phyloP scores from a whole-genome alignment of 2,113 vertebrate species.

The Taurulus bubalis region DNA sequence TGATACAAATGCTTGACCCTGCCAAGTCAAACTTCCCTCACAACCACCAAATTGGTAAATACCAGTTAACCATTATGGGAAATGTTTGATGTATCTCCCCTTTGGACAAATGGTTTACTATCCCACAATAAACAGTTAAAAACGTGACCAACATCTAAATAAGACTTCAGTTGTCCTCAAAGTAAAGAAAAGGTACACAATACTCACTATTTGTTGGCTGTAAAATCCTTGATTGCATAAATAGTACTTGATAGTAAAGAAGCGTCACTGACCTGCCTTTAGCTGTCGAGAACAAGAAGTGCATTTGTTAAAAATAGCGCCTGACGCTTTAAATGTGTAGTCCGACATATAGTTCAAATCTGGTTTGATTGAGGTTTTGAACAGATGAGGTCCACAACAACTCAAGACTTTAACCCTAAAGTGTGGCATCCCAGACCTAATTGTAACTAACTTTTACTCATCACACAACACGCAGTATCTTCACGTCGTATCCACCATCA shows the following conservation, averaged over 20 bases:
- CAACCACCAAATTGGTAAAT: not conserved
- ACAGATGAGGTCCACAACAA: not conserved
- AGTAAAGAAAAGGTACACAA: not conserved
- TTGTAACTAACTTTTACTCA: no score
- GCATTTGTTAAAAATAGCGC: not conserved
- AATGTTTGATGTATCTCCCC: not conserved
- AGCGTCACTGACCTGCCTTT: constrained; percentile 3
- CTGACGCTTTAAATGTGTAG: constrained; percentile 34
- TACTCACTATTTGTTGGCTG: not conserved
- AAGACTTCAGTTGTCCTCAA: not conserved
- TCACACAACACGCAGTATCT: not conserved
- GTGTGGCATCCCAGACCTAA: not conserved
- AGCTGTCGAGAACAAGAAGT: not conserved
- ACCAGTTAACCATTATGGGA: not conserved
- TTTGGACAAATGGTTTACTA: not conserved
- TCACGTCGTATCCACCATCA: not conserved
- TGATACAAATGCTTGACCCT: not conserved
- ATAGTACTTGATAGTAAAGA: not conserved
- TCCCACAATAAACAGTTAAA: not conserved
- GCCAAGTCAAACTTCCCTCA: no score
- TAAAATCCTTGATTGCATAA: not conserved
- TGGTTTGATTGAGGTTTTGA: not conserved
- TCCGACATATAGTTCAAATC: not conserved
- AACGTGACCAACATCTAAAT: not conserved
- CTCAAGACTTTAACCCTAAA: not conserved